Conservation (phyloP, 1,140 invertebrate species). For the Hermetia illucens region DNA sequence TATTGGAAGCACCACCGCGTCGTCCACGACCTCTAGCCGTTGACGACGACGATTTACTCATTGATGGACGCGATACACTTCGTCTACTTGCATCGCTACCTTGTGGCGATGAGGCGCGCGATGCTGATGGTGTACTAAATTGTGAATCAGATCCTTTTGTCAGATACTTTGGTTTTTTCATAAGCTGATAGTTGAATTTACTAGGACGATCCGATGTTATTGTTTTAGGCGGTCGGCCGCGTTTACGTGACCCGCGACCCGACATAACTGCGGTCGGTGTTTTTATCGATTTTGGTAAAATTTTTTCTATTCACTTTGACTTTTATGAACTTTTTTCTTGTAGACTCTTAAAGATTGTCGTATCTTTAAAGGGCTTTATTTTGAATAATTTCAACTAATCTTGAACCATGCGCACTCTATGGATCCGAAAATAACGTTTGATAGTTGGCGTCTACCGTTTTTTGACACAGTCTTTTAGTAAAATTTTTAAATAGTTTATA, state of each 20-base stretch:
- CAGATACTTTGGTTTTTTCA: constrained; percentile 86
- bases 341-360: too few species aligned
- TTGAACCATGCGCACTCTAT: background rate
- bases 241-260: constrained; percentile 61
- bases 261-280: constrained; percentile 52
- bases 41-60: constrained; percentile 30
- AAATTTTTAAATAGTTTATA: too few species aligned
- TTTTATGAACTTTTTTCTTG: too few species aligned
- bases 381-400: background rate
- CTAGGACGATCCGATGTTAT: constrained; percentile 65
- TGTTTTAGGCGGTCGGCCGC: constrained; percentile 78
- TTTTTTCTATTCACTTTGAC: too few species aligned
- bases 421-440: background rate
- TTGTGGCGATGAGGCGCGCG: constrained; percentile 57
- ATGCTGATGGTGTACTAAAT: constrained; percentile 41
- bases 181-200: constrained; percentile 72
- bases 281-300: too few species aligned
- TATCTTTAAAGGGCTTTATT: background rate
- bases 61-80: constrained; percentile 28
- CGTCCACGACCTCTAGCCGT: constrained; percentile 33
- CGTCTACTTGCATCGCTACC: constrained; percentile 50
- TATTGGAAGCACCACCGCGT: constrained; percentile 17
- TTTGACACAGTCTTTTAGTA: too few species aligned
- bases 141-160: constrained; percentile 51
- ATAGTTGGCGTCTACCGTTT: too few species aligned